Evolutionary conservation across 2,113 vertebrate species (phyloP), one percentile per base, ranked within the genome.

Genomic region (Solenodon paradoxus): DNA sequence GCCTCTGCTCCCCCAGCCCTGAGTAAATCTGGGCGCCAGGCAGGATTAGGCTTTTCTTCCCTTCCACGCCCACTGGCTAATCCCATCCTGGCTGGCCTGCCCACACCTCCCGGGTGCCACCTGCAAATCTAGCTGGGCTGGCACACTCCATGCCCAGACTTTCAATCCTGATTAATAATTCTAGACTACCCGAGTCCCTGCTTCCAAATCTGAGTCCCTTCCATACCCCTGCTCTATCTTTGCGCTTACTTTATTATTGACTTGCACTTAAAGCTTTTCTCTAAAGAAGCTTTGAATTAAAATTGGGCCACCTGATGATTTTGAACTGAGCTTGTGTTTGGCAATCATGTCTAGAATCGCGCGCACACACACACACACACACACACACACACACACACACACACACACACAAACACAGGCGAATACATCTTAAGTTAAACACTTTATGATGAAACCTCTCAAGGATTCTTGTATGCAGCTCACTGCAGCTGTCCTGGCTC

Each of bases 31-130:
- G 16, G 94, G 95, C 28, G 32, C 94, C 90, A 55, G 94, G 49
- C 3, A 16, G 92, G 95, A 95, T 96, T 90, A 96, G 93, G 74
- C 40, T 22, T 61, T 9, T 8, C 63, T 45, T 82, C 47, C 75
- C 45, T 63, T 24, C 80, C 38, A 71, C 16, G 2, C 55, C 95
- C 45, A 45, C 66, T 30, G 0, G 80, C 38, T 89, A 89, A 90
- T 92, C 90, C 85, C 24, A 15, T 85, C 86, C 45, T 45, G 35
- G 24, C 45, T 45, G 35, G 24, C 49, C 5, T 11, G 45, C 47
- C 53, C 4, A 3, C 7, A 0, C 35, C 47, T 16, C 69, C 32
- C 13, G 0, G 92, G 22, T n/a, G n/a, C 63, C 1, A 0, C 72
- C 88, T 12, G 40, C 22, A 1, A 40, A 66, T 68, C 19, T 19